These are phyloP conservation scores for Limnephilus auricula DNA, from an alignment of 2,888 invertebrate genomes.

Conservation along the genomic window DNA sequence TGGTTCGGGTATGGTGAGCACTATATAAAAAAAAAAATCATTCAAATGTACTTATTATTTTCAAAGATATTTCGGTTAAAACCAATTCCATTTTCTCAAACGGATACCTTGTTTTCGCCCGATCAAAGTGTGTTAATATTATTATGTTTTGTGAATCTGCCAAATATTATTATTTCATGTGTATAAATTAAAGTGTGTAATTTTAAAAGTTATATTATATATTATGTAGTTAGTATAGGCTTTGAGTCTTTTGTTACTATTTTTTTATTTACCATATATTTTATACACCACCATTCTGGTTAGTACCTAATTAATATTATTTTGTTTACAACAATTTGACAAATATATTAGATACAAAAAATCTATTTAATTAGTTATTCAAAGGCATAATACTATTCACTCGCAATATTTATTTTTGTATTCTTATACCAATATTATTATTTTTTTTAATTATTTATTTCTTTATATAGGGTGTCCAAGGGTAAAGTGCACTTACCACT, in stretches of 20 bases:
- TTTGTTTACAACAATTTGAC: background rate
- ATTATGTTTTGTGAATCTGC: background rate
- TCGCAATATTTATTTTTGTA: conserved; percentile 9
- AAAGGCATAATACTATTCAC: background rate
- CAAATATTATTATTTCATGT: background rate
- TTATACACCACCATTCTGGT: background rate
- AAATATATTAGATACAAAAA: background rate
- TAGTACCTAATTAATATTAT: background rate
- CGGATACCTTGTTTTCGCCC: too few species aligned
- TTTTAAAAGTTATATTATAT: background rate
- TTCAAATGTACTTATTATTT: too few species aligned
- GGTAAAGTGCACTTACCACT: too few species aligned
- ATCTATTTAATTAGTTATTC: background rate
- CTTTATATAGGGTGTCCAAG: too few species aligned
- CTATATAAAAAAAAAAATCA: too few species aligned
- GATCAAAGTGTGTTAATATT: background rate
- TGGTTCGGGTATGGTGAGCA: too few species aligned
- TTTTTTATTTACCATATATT: background rate
- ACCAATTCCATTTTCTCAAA: too few species aligned
- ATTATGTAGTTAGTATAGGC: too few species aligned
- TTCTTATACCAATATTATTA: background rate
- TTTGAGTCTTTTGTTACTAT: background rate
- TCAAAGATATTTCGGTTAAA: too few species aligned
- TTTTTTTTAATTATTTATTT: conserved; percentile 6
- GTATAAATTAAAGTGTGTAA: background rate